Conservation (phyloP, 1,140 invertebrate species). For the Trichoplusia ni region DNA sequence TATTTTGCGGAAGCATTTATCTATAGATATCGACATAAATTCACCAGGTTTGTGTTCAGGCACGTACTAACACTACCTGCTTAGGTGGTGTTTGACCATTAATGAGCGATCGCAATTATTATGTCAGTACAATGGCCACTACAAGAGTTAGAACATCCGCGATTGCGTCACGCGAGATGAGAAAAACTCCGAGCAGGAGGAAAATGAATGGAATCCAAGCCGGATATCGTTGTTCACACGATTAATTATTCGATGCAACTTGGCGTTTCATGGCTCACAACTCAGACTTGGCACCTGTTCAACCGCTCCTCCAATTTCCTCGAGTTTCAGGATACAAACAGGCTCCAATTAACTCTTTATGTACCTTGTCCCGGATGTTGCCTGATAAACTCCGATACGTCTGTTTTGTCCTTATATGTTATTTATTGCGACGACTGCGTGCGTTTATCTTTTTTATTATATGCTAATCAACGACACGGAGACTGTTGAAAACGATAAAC, state of each 20-base stretch:
- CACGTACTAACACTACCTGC: too few relatives aligned
- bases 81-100: constrained; percentile 27
- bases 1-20: too few relatives aligned
- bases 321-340: constrained; percentile 40
- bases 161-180: constrained; percentile 65
- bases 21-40: too few relatives aligned
- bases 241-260: constrained; percentile 50
- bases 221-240: constrained; percentile 70
- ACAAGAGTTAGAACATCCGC: constrained; percentile 53
- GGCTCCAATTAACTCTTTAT: constrained; percentile 32
- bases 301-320: constrained; percentile 40
- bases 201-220: constrained; percentile 67
- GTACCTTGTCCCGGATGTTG: constrained; percentile 15
- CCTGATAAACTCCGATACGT: constrained; percentile 13
- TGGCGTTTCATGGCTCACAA: constrained; percentile 19
- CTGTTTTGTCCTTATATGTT: constrained; percentile 16
- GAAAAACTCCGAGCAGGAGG: constrained; percentile 61
- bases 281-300: constrained; percentile 36
- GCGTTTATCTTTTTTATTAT: too few relatives aligned
- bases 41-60: too few relatives aligned
- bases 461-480: neutral
- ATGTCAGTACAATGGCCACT: constrained; percentile 36
- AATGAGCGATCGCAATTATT: constrained; percentile 33
- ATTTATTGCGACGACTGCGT: neutral
- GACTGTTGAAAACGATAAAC: too few relatives aligned